Percentiles rank a stretch among this genome's conserved stretches.
Conservation (phyloP, 2,113 vertebrate species). For the Ciconia boyciana region DNA sequence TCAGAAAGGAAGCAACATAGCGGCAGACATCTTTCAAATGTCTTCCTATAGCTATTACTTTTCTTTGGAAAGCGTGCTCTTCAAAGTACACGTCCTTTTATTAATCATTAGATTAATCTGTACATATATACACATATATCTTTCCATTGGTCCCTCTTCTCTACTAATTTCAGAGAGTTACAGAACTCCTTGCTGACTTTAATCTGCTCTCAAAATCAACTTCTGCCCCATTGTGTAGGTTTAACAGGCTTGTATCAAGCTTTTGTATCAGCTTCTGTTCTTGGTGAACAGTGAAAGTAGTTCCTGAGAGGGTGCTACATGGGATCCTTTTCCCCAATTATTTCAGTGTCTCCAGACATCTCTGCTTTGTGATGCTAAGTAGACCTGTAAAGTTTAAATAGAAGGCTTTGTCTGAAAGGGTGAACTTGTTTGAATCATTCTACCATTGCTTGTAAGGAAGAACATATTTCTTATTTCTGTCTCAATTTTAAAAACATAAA, state of each 20-base stretch:
- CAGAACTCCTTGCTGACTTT: not conserved
- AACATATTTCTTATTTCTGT: not conserved
- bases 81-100: not conserved
- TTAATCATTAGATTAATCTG: not conserved
- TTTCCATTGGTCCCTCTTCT: not conserved
- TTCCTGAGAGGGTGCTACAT: rapidly evolving
- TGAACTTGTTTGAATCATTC: not conserved
- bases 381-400: not conserved
- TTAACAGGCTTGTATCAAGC: not conserved
- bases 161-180: not conserved
- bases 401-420: not conserved
- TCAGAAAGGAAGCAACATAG: not conserved
- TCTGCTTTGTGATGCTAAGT: not conserved
- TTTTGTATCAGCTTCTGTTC: not conserved
- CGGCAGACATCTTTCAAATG: not conserved
- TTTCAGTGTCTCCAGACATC: not conserved
- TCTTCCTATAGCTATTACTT: not conserved
- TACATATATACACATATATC: rapidly evolving
- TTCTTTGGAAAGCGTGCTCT: not conserved
- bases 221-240: not conserved
- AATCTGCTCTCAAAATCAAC: not conserved
- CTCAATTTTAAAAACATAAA: not conserved
- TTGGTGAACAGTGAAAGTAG: not conserved
- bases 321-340: not conserved
- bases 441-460: not conserved